Evolutionary conservation across 2,888 invertebrate genomes (phyloP).

Genomic region (Neuroscelio doddi): DNA sequence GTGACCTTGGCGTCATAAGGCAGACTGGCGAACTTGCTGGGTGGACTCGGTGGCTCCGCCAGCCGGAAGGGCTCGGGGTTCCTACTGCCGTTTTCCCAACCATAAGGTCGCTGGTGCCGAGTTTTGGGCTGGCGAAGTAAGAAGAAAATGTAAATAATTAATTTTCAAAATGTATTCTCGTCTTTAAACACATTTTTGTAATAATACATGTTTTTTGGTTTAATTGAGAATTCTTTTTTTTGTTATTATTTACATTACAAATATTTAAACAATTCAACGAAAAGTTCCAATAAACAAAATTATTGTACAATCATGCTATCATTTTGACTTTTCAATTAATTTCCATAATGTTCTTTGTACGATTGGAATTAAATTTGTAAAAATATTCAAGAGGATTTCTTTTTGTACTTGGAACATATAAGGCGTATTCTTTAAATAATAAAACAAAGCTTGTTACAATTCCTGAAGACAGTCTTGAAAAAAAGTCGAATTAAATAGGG

Average conservation of each 20-base stretch:
- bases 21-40: constrained; percentile 80
- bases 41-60: constrained; percentile 76
- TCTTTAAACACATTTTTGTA: background rate
- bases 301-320: background rate
- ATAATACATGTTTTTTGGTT: too few species aligned
- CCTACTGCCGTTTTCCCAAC: constrained; percentile 77
- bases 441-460: too few species aligned
- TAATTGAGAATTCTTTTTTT: too few species aligned
- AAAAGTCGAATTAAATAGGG: too few species aligned
- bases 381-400: too few species aligned
- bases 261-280: background rate
- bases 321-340: too few species aligned
- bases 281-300: too few species aligned
- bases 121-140: constrained; percentile 79
- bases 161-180: background rate
- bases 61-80: constrained; percentile 65
- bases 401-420: too few species aligned
- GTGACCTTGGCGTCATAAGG: constrained; percentile 76
- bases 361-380: too few species aligned
- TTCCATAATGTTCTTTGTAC: too few species aligned
- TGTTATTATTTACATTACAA: background rate
- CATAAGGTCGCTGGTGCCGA: constrained; percentile 82
- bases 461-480: too few species aligned
- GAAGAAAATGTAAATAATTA: background rate
- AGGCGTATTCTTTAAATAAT: too few species aligned